A percentile compares a stretch with the other conserved stretches of the same genome.
Evolutionary conservation across 1,140 invertebrate genomes (phyloP).

Genomic region (Orchesella cincta): DNA sequence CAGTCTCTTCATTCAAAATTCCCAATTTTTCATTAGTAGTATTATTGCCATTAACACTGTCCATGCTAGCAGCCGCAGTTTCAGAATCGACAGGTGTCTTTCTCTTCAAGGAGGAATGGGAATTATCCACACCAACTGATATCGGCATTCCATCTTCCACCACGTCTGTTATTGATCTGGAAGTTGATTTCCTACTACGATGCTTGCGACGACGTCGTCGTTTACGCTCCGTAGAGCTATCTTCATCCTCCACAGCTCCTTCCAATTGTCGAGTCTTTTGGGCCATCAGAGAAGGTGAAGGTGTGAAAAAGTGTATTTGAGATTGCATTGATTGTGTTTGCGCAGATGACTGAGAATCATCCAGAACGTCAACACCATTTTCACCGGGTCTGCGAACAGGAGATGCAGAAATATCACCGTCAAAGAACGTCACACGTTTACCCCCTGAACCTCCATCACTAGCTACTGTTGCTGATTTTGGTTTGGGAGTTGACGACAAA

Average conservation of each 20-base stretch:
- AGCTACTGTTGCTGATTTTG: not conserved
- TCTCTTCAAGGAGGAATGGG: not conserved
- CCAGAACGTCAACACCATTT: conserved; percentile 8
- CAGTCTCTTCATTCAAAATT: conserved; percentile 53
- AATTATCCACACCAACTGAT: too few species aligned
- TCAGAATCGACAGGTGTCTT: not conserved
- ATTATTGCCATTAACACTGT: not conserved
- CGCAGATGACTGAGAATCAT: not conserved
- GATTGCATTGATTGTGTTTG: not conserved
- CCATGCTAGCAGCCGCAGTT: not conserved
- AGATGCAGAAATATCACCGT: not conserved
- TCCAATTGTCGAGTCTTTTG: too few species aligned
- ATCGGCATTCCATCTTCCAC: too few species aligned
- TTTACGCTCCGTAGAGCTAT: not conserved
- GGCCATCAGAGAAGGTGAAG: too few species aligned
- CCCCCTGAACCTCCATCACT: not conserved
- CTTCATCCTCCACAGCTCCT: not conserved
- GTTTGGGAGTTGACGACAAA: conserved; percentile 7
- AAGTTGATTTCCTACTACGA: not conserved
- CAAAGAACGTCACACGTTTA: conserved; percentile 26
- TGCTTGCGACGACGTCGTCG: not conserved
- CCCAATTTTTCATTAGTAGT: not conserved
- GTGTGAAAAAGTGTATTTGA: not conserved
- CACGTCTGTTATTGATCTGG: too few species aligned
- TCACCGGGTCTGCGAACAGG: not conserved